Conservation (phyloP, 2,888 invertebrate genomes). For the Lissocephala sabroskyi region DNA sequence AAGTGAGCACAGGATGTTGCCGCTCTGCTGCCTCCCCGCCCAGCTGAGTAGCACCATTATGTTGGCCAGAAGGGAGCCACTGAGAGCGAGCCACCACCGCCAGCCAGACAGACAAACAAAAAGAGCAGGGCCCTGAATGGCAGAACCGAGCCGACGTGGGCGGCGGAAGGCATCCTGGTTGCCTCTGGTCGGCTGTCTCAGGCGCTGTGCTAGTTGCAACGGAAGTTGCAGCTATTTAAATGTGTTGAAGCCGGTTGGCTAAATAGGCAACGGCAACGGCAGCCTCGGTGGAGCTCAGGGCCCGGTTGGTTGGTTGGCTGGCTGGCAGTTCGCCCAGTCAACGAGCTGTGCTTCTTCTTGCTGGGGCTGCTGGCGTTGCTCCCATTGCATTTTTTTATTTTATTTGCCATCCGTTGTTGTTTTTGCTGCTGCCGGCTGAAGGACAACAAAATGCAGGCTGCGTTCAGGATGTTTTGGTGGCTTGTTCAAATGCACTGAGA, state of each 20-base stretch:
- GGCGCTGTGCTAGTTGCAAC: slow-evolving; percentile 32
- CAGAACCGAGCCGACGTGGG: too few relatives aligned
- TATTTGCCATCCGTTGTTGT: slow-evolving; percentile 18
- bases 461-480: background rate
- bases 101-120: too few relatives aligned
- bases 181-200: slow-evolving; percentile 24
- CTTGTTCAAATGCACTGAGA: background rate
- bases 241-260: slow-evolving; percentile 40
- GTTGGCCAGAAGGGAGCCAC: slow-evolving; percentile 1
- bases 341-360: slow-evolving; percentile 12
- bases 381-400: slow-evolving; percentile 18
- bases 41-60: slow-evolving; percentile 28
- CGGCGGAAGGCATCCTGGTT: slow-evolving; percentile 7
- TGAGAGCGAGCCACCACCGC: too few relatives aligned
- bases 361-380: slow-evolving; percentile 7
- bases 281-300: slow-evolving; percentile 1
- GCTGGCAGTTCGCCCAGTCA: slow-evolving; percentile 1
- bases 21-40: slow-evolving; percentile 9
- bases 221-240: slow-evolving; percentile 48
- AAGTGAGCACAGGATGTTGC: slow-evolving; percentile 43
- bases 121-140: too few relatives aligned
- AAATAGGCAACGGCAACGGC: slow-evolving; percentile 25
- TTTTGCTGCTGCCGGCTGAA: slow-evolving; percentile 23
- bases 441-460: slow-evolving; percentile 20
- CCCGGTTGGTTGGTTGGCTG: background rate